Evolutionary conservation across 2,888 invertebrate genomes (phyloP).

Genomic region (Drosophila neotestacea): DNA sequence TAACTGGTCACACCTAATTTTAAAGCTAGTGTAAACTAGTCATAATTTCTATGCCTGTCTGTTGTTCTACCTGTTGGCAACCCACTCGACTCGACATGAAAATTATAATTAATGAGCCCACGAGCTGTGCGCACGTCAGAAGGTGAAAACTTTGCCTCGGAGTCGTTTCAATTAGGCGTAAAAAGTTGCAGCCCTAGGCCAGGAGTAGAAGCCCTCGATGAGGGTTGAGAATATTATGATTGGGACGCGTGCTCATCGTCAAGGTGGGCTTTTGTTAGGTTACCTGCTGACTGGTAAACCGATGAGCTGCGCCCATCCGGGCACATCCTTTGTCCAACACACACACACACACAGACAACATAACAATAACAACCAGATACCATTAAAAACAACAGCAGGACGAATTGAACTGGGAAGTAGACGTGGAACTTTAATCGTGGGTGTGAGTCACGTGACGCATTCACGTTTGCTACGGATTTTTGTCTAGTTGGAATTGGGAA

Average conservation of each 20-base stretch:
- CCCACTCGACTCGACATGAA: slow-evolving; percentile 53
- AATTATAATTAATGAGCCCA: slow-evolving; percentile 78
- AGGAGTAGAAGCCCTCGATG: slow-evolving; percentile 36
- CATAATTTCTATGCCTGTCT: not conserved
- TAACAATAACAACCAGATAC: slow-evolving; percentile 27
- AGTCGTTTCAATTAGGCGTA: slow-evolving; percentile 74
- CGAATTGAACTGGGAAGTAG: slow-evolving; percentile 12
- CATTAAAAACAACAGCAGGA: slow-evolving; percentile 56
- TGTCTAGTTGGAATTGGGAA: slow-evolving; percentile 15
- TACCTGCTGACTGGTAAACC: slow-evolving; percentile 30
- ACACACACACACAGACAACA: slow-evolving; percentile 11
- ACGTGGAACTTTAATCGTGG: slow-evolving; percentile 6
- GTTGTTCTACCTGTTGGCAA: slow-evolving; percentile 67
- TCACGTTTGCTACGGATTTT: slow-evolving; percentile 60
- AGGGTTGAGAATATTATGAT: slow-evolving; percentile 54
- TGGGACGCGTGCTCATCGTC: slow-evolving; percentile 51
- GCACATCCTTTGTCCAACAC: slow-evolving; percentile 72
- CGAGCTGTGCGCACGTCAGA: slow-evolving; percentile 65
- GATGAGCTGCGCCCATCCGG: slow-evolving; percentile 71
- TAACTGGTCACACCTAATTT: not conserved
- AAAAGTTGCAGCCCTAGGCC: slow-evolving; percentile 62
- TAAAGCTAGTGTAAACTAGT: slow-evolving; percentile 15
- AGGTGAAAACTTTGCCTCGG: slow-evolving; percentile 69
- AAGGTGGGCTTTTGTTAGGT: slow-evolving; percentile 42
- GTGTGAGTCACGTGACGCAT: slow-evolving; percentile 78